Percentiles rank a stretch among this genome's conserved stretches.
These are phyloP conservation scores for Lordiphosa andalusiaca DNA, from an alignment of 2,888 invertebrate genomes.

Conservation along the genomic window DNA sequence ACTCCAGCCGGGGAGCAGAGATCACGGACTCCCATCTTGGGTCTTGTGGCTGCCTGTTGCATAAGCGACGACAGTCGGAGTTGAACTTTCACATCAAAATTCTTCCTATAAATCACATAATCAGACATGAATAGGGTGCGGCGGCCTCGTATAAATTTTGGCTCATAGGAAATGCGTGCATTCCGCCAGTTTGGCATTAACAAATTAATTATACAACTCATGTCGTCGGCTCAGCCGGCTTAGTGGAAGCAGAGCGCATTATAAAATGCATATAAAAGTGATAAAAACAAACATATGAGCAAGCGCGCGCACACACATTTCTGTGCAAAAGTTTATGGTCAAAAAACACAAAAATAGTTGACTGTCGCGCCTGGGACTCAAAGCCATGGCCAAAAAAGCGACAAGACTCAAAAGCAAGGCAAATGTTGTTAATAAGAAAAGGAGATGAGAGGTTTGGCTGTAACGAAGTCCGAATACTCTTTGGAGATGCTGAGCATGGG, in stretches of 20 bases:
- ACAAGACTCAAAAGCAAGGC: slow-evolving; percentile 22
- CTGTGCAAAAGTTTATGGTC: slow-evolving; percentile 50
- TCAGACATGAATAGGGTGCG: slow-evolving; percentile 25
- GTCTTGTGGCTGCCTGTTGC: slow-evolving; percentile 37
- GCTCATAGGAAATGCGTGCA: slow-evolving; percentile 51
- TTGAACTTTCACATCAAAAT: slow-evolving; percentile 62
- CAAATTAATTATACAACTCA: slow-evolving; percentile 54
- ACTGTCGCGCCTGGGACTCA: slow-evolving; percentile 41
- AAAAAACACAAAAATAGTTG: slow-evolving; percentile 23
- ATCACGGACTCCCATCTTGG: slow-evolving; percentile 4
- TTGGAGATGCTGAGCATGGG: no score
- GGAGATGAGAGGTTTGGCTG: background rate
- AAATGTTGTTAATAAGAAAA: slow-evolving; percentile 18
- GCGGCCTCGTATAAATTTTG: background rate
- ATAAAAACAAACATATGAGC: slow-evolving; percentile 17
- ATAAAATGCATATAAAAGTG: slow-evolving; percentile 25
- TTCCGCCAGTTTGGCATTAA: slow-evolving; percentile 44
- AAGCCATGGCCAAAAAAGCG: slow-evolving; percentile 58
- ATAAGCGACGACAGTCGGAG: slow-evolving; percentile 29
- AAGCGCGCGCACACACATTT: slow-evolving; percentile 19
- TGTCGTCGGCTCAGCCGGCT: slow-evolving; percentile 20
- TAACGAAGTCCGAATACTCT: background rate
- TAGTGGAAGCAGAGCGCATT: slow-evolving; percentile 11
- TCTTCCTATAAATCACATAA: slow-evolving; percentile 65
- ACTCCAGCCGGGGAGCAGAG: slow-evolving; percentile 8